Evolutionary conservation across 2,888 invertebrate species (phyloP), one percentile per base, ranked within the genome.

Genomic region (Drosophila quinaria): DNA sequence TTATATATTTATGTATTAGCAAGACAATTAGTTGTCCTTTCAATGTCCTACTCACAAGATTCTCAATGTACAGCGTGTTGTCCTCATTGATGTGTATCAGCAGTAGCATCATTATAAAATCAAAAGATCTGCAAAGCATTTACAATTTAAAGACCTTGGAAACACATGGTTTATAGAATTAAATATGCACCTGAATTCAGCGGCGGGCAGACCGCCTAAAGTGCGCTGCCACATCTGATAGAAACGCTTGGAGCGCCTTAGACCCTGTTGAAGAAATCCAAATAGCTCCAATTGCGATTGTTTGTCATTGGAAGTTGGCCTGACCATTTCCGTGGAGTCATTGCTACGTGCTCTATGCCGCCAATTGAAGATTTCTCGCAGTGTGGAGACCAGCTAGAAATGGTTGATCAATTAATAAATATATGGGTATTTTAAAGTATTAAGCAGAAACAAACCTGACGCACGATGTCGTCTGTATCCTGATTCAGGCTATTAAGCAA

Each of bases 101-200:
- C 78, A 96, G 93, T n/a, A 96, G 89, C 17, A 96, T 90, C 72
- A 96, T 93, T 17, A 95, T 92, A 55, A 96, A 93, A 92, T 97
- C 96, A 69, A 96, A 93, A 1, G 96, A 94, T 92, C 95, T 95
- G 79, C 11, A 55, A 44, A 35, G 4, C 2, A n/a, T 19, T 17
- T 15, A 19, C 1, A 51, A 42, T 55, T 47, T 31, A 19, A 35
- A 0, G n/a, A 19, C 8, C 29, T 6, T 22, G 4, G 1, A 1
- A 55, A 52, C 13, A 4, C 0, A 15, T 15, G 6, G 3, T 47
- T 17, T 22, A 15, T 22, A 1, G 0, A 2, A 1, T 1, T 8
- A 13, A 0, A 2, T 41, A 41, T 4, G 10, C 56, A 91, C 91
- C 67, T 84, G 33, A 89, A 83, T 31, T 78, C 81, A 6, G 50